phyloP scores from a whole-genome alignment of 2,113 vertebrate genomes.

The Cavia porcellus region DNA sequence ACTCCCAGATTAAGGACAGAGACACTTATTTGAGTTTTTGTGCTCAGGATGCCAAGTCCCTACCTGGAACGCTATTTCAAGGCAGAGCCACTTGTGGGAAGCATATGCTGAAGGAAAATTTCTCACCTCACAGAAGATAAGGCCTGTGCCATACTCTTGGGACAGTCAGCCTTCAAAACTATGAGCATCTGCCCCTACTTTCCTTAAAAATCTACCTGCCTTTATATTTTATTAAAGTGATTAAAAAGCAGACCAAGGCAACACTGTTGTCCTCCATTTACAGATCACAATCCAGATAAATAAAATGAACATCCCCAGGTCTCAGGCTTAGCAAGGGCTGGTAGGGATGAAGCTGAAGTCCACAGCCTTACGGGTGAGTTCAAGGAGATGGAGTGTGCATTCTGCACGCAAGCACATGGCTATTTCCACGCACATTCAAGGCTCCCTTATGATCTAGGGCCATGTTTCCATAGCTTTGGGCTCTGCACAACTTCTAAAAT shows the following conservation, averaged over 20 bases:
- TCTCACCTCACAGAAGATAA: accelerated
- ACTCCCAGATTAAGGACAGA: background rate
- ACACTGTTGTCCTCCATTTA: background rate
- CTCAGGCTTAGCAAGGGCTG: accelerated
- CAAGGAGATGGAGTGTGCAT: accelerated
- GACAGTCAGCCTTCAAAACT: background rate
- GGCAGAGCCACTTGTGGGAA: background rate
- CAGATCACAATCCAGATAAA: background rate
- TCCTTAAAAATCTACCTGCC: background rate
- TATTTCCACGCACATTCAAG: background rate
- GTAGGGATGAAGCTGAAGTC: background rate
- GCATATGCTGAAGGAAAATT: no score
- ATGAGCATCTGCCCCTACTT: no score
- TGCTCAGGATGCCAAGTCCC: no score
- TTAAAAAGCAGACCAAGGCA: no score
- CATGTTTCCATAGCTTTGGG: background rate
- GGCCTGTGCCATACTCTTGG: no score
- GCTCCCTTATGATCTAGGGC: background rate
- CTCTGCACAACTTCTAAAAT: background rate
- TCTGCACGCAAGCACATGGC: accelerated
- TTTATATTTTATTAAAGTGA: background rate
- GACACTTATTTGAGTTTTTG: background rate
- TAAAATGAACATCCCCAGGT: accelerated
- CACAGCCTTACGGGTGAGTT: accelerated
- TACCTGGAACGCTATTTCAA: no score